Evolutionary conservation across 2,113 vertebrate species (phyloP).

Genomic region (Caranx ignobilis): DNA sequence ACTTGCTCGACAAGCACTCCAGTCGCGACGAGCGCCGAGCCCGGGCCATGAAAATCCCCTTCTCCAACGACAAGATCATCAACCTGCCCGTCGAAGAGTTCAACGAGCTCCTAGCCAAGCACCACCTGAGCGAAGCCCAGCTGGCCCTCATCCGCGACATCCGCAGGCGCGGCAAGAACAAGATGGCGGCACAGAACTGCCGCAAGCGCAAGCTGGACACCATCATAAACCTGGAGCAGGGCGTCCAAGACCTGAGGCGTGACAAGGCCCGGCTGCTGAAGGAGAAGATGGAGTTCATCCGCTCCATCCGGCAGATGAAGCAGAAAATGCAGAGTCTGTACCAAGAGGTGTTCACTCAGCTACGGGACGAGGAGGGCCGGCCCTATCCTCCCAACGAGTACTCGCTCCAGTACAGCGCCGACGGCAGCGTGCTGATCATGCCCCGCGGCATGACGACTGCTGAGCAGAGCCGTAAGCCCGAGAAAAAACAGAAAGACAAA

Average conservation of each 20-base stretch:
- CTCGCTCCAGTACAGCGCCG: slow-evolving; percentile 91
- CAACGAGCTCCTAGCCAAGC: slow-evolving; percentile 97
- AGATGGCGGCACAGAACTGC: slow-evolving; percentile 99
- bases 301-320: slow-evolving; percentile 96
- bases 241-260: slow-evolving; percentile 93
- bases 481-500: slow-evolving; percentile 95
- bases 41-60: slow-evolving; percentile 97
- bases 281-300: slow-evolving; percentile 96
- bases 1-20: slow-evolving; percentile 93
- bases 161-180: slow-evolving; percentile 96
- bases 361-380: slow-evolving; percentile 93
- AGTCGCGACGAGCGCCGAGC: slow-evolving; percentile 96
- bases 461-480: slow-evolving; percentile 89
- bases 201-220: slow-evolving; percentile 98
- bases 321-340: slow-evolving; percentile 97
- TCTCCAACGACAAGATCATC: slow-evolving; percentile 98
- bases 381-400: slow-evolving; percentile 94
- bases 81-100: slow-evolving; percentile 98
- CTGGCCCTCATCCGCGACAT: slow-evolving; percentile 98
- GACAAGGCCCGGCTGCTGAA: slow-evolving; percentile 94
- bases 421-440: slow-evolving; percentile 92
- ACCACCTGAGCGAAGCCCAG: slow-evolving; percentile 95
- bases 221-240: slow-evolving; percentile 96
- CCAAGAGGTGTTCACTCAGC: slow-evolving; percentile 94
- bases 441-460: slow-evolving; percentile 85